A percentile compares a stretch with the other conserved stretches of the same genome.
phyloP scores from a whole-genome alignment of 2,797 vertebrate species.

The Gorsachius magnificus region DNA sequence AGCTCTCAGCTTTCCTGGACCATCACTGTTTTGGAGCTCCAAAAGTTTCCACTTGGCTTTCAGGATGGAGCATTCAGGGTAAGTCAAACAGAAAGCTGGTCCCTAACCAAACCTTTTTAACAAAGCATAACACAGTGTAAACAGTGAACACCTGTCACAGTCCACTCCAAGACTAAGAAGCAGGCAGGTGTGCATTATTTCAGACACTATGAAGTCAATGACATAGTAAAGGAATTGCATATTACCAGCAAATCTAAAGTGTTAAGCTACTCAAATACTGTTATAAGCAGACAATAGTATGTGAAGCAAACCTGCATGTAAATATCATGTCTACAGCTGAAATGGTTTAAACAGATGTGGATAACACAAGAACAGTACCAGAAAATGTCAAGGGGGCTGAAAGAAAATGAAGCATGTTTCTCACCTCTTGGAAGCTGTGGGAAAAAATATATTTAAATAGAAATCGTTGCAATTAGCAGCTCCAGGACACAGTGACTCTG shows the following conservation, averaged over 20 bases:
- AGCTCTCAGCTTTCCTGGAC: not conserved
- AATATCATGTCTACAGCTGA: conserved; percentile 1
- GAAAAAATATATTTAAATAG: conserved; percentile 3
- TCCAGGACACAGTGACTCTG: not conserved
- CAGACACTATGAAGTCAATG: not conserved
- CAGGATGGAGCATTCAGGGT: not conserved
- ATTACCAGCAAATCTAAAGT: not conserved
- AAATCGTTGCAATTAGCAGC: not conserved
- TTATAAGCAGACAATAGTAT: not conserved
- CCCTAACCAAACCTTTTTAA: not conserved
- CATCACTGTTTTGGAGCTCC: not conserved
- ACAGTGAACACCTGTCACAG: not conserved
- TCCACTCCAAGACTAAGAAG: not conserved
- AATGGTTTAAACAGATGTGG: not conserved
- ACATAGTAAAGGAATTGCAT: not conserved
- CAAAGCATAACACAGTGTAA: not conserved
- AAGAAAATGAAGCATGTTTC: not conserved
- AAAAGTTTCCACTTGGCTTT: not conserved
- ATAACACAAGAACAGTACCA: not conserved
- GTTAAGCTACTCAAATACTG: not conserved
- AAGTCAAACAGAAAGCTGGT: not conserved
- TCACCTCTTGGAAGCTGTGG: not conserved
- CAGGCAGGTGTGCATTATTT: not conserved
- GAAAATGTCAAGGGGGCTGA: not conserved
- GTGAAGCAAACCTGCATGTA: not conserved